Evolutionary conservation across 1,140 invertebrate genomes (phyloP), one percentile per base, ranked within the genome.

Genomic region (Tetragnatha versicolor): DNA sequence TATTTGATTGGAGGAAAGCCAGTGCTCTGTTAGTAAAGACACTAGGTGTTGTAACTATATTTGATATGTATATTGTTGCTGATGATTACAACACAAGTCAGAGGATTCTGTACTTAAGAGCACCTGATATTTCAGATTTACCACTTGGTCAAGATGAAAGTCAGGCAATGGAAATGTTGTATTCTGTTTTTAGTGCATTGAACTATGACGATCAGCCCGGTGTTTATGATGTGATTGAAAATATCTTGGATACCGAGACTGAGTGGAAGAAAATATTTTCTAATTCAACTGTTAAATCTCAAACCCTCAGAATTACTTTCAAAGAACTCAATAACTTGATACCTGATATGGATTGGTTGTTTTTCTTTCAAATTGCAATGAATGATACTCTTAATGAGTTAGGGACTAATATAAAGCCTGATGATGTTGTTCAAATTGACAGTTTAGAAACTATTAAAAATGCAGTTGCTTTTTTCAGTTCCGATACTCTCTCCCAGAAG

Each of bases 1-100:
- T 37, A 1, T 77, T 77, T 53, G 47, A 77, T 55, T 53, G 33
- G 61, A 7, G 39, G n/a, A 35, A 55, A 39, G 73, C 33, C 7
- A 77, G 73, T 77, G 58, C 73, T 14, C 42, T 25, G 31, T 25
- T 77, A 63, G 4, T 65, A 10, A 65, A 66, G 45, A 65, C 42
- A n/a, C n/a, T 66, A 14, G 29, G 53, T 66, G 42, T 66, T 39
- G 27, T 39, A n/a, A 39, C 73, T 9, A 7, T 77, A n/a, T 9
- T 66, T n/a, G 14, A 25, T n/a, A 7, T 77, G 6, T 29, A 39
- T 20, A 31, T 14, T 20, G 31, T 31, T 3, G 9, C 31, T 17
- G 61, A 77, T 66, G 47, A 77, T 55, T 3, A 29, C 29, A 47
- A 66, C 55, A 9, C 60, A 12, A 53, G 12, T 25, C 20, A n/a